Percentiles rank a stretch among this genome's conserved stretches.
Conservation (phyloP, 2,113 vertebrate genomes). For the Mobula hypostoma region DNA sequence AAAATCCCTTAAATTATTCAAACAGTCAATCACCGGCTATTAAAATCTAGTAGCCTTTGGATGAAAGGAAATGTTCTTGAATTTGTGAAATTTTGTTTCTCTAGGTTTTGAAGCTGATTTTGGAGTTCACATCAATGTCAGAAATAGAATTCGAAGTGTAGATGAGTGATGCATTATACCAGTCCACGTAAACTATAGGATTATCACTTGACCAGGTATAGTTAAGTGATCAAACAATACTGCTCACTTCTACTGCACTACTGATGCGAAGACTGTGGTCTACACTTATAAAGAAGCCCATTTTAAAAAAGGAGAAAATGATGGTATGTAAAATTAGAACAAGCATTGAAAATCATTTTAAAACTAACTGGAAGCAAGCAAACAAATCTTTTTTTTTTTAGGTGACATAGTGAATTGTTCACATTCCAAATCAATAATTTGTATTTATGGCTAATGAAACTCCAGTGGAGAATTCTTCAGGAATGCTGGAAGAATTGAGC, state of each 20-base stretch:
- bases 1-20: not conserved
- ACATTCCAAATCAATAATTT: no score
- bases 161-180: not conserved
- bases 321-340: no score
- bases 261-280: not conserved
- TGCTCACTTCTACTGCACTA: not conserved
- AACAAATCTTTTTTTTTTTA: no score
- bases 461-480: no score
- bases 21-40: not conserved
- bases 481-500: no score
- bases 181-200: not conserved
- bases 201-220: not conserved
- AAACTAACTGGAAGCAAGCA: no score
- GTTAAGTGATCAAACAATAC: not conserved
- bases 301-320: no score
- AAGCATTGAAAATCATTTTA: no score
- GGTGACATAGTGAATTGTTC: no score
- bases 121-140: not conserved
- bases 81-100: not conserved
- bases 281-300: no score
- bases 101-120: not conserved
- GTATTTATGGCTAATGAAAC: no score
- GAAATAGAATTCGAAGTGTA: not conserved
- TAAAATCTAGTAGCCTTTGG: not conserved
- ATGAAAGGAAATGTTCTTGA: not conserved